Conservation (phyloP, 2,797 vertebrate species). For the Peromyscus nudipes region DNA sequence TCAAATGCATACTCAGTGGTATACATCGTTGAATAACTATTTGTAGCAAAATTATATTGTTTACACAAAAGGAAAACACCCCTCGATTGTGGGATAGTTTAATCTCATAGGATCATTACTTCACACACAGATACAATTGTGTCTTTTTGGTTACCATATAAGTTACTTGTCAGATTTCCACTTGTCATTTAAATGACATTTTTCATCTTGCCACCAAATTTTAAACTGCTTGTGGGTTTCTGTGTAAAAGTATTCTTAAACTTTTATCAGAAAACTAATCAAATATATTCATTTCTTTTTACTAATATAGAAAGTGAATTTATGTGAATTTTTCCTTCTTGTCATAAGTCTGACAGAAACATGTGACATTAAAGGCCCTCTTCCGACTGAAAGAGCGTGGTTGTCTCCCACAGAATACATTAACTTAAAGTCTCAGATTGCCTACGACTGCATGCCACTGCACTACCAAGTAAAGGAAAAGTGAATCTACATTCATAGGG, state of each 20-base stretch:
- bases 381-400: neutral
- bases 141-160: neutral
- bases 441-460: neutral
- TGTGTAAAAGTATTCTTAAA: neutral
- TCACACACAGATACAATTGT: neutral
- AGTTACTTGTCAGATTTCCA: neutral
- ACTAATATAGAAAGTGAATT: neutral
- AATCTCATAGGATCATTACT: neutral
- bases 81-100: neutral
- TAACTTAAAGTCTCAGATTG: rapidly evolving
- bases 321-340: neutral
- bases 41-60: neutral
- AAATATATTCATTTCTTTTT: neutral
- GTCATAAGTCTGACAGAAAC: neutral
- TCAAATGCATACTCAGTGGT: neutral
- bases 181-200: neutral
- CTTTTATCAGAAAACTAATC: neutral
- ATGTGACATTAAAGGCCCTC: neutral
- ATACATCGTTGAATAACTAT: neutral
- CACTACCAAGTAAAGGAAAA: neutral
- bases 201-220: neutral
- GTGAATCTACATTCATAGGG: neutral
- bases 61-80: neutral
- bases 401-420: neutral
- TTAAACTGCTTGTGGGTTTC: neutral